Evolutionary conservation across 2,113 vertebrate genomes (phyloP), one percentile per base, ranked within the genome.

Genomic region (Hydrochoerus hydrochaeris): DNA sequence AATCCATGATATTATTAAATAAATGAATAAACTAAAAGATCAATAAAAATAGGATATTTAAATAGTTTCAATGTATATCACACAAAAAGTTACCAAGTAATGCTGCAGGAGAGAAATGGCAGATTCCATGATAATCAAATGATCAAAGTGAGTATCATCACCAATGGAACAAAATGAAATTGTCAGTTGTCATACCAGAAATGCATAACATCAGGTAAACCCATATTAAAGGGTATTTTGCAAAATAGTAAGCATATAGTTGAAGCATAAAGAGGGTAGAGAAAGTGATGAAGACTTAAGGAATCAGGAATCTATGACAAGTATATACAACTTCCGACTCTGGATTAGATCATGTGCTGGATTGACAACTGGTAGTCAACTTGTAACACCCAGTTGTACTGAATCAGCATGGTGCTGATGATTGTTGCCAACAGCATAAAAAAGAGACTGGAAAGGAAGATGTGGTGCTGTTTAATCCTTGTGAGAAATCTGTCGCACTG

Each of bases 31-130:
- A 54, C 1, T 28, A 60, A 91, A 95, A 24, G 3, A 35, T 81
- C 67, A 46, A 62, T 85, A n/a, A 67, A 24, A 75, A 78, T 26
- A 89, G 44, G 62, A 41, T 90, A 86, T 69, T 95, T 93, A 81
- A 86, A 82, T n/a, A 41, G 4, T 24, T 65, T 93, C 30, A 63
- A 80, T 46, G 10, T 85, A 57, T 7, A 4, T 69, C 24, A 65
- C 14, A 58, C 22, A 71, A 89, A 78, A 32, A 73, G 3, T 62
- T 85, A 38, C 2, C 6, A 89, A 65, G 46, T 22, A 41, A 58
- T 65, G 75, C 60, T 57, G 7, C 12, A 11, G 22, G 49, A 16
- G 13, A 91, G 83, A 67, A 52, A 67, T 41, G 30, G 13, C 12
- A 46, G 6, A 44, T 65, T 5, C 57, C 5, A 32, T 38, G 46